A percentile compares a stretch with the other conserved stretches of the same genome.
Conservation (phyloP, 2,888 invertebrate species). For the Amiota communis region DNA sequence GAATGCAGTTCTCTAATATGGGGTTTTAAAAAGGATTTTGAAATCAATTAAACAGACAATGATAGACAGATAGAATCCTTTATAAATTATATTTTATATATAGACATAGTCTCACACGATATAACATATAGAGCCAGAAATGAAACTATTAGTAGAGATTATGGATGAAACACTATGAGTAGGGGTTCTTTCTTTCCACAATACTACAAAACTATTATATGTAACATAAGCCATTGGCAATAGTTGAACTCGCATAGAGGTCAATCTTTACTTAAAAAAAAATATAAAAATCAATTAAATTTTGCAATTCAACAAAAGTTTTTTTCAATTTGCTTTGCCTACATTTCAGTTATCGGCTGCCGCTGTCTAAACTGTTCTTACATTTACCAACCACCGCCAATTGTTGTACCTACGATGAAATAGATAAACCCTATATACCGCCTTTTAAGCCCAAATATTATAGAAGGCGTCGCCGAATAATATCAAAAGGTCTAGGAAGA, state of each 20-base stretch:
- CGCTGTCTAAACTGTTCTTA: neutral
- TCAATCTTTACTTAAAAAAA: neutral
- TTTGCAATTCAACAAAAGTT: constrained; percentile 21
- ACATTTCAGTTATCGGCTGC: neutral
- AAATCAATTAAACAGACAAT: neutral
- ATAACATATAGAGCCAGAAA: too few relatives aligned
- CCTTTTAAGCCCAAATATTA: neutral
- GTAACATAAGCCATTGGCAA: too few relatives aligned
- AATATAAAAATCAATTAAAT: constrained; percentile 10
- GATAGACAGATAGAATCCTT: too few relatives aligned
- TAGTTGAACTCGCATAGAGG: too few relatives aligned
- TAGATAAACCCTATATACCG: neutral
- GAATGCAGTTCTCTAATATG: neutral
- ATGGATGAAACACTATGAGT: too few relatives aligned
- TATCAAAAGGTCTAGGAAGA: neutral
- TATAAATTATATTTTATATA: too few relatives aligned
- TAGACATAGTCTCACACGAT: too few relatives aligned
- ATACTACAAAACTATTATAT: too few relatives aligned
- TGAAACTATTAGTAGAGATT: too few relatives aligned
- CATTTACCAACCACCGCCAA: neutral
- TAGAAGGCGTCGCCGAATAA: neutral
- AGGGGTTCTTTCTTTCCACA: too few relatives aligned
- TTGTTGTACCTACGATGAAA: neutral
- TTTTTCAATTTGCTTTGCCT: neutral
- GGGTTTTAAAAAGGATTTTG: neutral